phyloP scores from a whole-genome alignment of 2,888 invertebrate genomes.

The Trimorus sp. region DNA sequence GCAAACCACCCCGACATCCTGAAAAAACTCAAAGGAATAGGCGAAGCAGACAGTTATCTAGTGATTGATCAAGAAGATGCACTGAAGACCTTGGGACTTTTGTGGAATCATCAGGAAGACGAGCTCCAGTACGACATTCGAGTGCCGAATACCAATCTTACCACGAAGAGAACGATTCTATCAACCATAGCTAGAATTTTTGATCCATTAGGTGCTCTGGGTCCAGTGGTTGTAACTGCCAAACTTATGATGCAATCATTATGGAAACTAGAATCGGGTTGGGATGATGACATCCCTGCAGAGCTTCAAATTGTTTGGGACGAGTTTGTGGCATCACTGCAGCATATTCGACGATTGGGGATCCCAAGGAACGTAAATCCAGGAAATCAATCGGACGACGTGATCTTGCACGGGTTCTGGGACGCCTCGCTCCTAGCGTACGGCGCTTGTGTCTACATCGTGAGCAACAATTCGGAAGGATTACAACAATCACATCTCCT shows the following conservation, averaged over 20 bases:
- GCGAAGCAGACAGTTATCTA: neutral
- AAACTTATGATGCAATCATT: conserved; percentile 17
- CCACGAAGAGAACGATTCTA: conserved; percentile 7
- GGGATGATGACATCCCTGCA: conserved; percentile 37
- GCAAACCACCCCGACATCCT: neutral
- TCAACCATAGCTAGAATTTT: conserved; percentile 8
- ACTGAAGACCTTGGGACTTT: neutral
- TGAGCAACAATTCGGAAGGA: conserved; percentile 15
- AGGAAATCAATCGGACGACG: conserved; percentile 11
- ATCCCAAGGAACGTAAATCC: neutral
- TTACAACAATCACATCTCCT: conserved; percentile 9
- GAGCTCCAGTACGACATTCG: neutral
- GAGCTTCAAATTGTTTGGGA: conserved; percentile 1
- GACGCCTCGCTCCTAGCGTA: neutral
- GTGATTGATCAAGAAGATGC: neutral
- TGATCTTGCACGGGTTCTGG: neutral
- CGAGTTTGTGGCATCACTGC: conserved; percentile 10
- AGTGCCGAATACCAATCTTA: neutral
- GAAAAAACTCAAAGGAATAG: neutral
- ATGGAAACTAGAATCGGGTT: conserved; percentile 21
- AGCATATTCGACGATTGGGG: conserved; percentile 20
- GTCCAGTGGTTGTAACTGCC: conserved; percentile 8
- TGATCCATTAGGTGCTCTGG: neutral
- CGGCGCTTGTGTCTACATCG: conserved; percentile 67
- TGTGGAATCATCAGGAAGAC: neutral